A percentile compares a stretch with the other conserved stretches of the same genome.
Conservation (phyloP, 2,888 invertebrate genomes). For the Lysandra coridon region DNA sequence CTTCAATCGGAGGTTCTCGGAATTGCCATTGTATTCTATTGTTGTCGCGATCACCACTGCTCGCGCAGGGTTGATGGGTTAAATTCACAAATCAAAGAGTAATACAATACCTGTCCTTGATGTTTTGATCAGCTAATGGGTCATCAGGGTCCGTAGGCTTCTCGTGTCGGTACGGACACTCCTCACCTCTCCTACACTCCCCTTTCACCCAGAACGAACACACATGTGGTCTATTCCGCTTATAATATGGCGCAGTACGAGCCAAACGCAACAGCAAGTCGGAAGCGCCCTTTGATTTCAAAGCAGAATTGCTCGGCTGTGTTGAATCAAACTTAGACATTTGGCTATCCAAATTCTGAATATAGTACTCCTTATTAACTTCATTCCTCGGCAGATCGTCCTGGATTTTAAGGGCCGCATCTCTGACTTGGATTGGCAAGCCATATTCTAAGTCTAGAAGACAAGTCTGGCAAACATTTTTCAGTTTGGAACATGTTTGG, state of each 20-base stretch:
- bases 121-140: conserved; percentile 97
- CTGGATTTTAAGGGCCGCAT: conserved; percentile 93
- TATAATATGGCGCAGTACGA: conserved; percentile 96
- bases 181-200: conserved; percentile 96
- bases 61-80: too few relatives aligned
- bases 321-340: conserved; percentile 74
- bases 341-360: conserved; percentile 93
- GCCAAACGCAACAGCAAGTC: conserved; percentile 93
- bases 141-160: conserved; percentile 98
- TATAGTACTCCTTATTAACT: conserved; percentile 96
- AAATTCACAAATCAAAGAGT: neutral
- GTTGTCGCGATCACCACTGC: too few relatives aligned
- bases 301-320: conserved; percentile 82
- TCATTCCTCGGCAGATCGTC: conserved; percentile 96
- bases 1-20: too few relatives aligned
- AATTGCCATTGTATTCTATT: too few relatives aligned
- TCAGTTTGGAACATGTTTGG: conserved; percentile 95
- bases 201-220: conserved; percentile 99
- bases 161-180: conserved; percentile 97
- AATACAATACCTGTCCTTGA: conserved; percentile 86
- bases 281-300: conserved; percentile 87
- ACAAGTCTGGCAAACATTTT: conserved; percentile 98
- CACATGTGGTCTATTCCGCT: conserved; percentile 96
- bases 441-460: conserved; percentile 96
- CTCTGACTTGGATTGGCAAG: conserved; percentile 92